Evolutionary conservation across 2,113 vertebrate species (phyloP).

Genomic region (Motacilla alba): DNA sequence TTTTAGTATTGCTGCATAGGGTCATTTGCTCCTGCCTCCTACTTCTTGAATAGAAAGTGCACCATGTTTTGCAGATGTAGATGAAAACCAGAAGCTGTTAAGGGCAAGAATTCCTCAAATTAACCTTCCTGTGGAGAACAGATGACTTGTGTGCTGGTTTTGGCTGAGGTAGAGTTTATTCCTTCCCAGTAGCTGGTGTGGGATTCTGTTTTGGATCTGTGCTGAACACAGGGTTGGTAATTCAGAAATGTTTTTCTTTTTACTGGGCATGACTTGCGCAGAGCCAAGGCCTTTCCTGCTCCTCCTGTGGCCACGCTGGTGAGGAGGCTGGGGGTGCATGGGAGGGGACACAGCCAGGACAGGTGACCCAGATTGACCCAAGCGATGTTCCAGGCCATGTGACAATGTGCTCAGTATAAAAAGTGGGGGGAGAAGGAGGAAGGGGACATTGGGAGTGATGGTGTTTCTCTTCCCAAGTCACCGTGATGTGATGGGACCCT

Average conservation of each 20-base stretch:
- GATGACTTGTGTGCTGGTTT: background rate
- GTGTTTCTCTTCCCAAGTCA: background rate
- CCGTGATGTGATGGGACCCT: fast-evolving
- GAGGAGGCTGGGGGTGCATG: background rate
- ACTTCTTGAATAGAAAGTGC: background rate
- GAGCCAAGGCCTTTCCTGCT: background rate
- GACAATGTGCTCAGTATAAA: background rate
- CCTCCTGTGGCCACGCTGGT: fast-evolving
- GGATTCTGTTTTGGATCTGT: background rate
- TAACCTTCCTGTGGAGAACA: background rate
- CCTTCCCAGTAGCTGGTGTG: background rate
- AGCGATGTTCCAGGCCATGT: background rate
- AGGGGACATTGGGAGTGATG: no score
- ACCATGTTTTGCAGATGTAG: background rate
- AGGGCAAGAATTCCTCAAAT: background rate
- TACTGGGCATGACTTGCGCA: background rate
- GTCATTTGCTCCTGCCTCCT: background rate
- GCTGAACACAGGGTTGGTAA: background rate
- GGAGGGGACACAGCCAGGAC: background rate
- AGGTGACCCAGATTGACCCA: no score
- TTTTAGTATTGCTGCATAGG: background rate
- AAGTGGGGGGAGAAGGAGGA: no score
- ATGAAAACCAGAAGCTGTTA: background rate
- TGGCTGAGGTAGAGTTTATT: background rate
- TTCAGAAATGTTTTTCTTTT: background rate